These are phyloP conservation scores for Torymus aiolomorphi DNA, from an alignment of 2,888 invertebrate genomes.

Conservation along the genomic window DNA sequence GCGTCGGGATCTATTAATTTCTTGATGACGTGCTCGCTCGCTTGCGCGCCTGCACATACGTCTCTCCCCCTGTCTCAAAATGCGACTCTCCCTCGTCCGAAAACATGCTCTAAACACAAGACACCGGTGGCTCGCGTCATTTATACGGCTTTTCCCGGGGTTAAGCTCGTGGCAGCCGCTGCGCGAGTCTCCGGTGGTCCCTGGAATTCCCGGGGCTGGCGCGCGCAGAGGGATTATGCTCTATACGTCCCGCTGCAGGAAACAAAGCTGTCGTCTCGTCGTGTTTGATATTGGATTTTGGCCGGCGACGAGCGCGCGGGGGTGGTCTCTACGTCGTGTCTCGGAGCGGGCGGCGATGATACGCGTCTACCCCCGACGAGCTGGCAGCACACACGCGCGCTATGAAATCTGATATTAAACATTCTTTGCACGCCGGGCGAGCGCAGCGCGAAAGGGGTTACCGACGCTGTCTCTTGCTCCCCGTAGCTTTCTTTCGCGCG, in stretches of 20 bases:
- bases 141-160: slow-evolving; percentile 59
- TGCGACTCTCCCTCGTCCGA: background rate
- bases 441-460: background rate
- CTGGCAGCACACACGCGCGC: slow-evolving; percentile 6
- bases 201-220: slow-evolving; percentile 67
- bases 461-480: background rate
- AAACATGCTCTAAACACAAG: slow-evolving; percentile 21
- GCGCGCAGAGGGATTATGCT: slow-evolving; percentile 64
- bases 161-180: slow-evolving; percentile 56
- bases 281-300: slow-evolving; percentile 73
- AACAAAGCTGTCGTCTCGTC: slow-evolving; percentile 72
- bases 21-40: slow-evolving; percentile 14
- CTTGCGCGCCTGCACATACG: background rate
- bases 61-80: background rate
- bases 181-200: slow-evolving; percentile 56
- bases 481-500: background rate
- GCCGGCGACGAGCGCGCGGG: slow-evolving; percentile 41
- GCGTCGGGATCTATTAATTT: slow-evolving; percentile 35
- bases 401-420: slow-evolving; percentile 72
- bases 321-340: no score
- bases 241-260: slow-evolving; percentile 55
- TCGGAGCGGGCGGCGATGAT: background rate
- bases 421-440: slow-evolving; percentile 57
- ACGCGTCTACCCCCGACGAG: slow-evolving; percentile 38
- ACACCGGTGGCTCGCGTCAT: slow-evolving; percentile 51